phyloP scores from a whole-genome alignment of 2,113 vertebrate genomes.

The Stomatorhinus ivindoensis region DNA sequence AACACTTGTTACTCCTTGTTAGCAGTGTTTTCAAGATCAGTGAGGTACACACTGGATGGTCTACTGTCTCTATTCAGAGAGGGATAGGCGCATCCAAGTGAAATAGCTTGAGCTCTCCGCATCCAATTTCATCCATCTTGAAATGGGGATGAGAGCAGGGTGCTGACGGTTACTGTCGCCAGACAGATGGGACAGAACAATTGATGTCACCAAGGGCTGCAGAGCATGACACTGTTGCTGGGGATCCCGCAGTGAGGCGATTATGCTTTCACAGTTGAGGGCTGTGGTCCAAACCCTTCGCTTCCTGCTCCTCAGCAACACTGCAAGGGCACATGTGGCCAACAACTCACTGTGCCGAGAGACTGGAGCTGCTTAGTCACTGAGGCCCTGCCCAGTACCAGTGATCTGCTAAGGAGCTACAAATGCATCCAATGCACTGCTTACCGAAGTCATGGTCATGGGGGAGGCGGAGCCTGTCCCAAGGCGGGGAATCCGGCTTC shows the following conservation, averaged over 20 bases:
- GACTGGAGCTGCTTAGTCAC: not conserved
- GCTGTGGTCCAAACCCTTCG: not conserved
- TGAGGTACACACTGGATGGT: not conserved
- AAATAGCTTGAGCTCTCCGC: not conserved
- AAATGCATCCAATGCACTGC: not conserved
- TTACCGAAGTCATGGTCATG: not conserved
- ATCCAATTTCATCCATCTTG: not conserved
- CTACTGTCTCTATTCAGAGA: not conserved
- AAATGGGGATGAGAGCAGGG: not conserved
- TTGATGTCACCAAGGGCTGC: not conserved
- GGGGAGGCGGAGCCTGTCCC: not conserved
- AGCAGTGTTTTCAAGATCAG: not conserved
- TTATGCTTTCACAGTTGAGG: not conserved
- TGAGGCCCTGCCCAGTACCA: not conserved
- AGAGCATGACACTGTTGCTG: not conserved
- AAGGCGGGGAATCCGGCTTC: not conserved
- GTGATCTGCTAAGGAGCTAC: not conserved
- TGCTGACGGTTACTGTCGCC: not conserved
- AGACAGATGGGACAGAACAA: not conserved
- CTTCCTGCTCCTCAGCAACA: not conserved
- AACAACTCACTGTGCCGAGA: not conserved
- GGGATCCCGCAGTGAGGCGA: not conserved
- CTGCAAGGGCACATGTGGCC: not conserved
- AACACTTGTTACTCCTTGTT: not conserved
- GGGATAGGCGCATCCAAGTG: not conserved